A percentile compares a stretch with the other conserved stretches of the same genome.
phyloP scores from a whole-genome alignment of 2,797 vertebrate genomes.

The Dryobates pubescens region DNA sequence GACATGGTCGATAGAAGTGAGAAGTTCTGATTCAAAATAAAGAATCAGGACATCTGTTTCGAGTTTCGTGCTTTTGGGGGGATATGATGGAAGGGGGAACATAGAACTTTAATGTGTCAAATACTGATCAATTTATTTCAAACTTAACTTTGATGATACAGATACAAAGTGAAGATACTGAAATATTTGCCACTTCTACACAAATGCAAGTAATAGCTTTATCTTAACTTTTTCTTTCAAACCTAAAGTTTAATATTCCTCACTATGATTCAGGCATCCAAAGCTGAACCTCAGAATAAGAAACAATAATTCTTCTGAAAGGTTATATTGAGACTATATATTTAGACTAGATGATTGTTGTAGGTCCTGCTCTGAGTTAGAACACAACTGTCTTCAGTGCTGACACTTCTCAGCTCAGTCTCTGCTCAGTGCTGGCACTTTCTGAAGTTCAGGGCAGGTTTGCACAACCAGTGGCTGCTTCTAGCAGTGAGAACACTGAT shows the following conservation, averaged over 20 bases:
- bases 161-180: not conserved
- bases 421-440: too few species aligned
- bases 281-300: not conserved
- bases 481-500: too few species aligned
- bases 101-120: constrained; percentile 33
- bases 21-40: constrained; percentile 70
- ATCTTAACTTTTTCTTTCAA: not conserved
- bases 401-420: too few species aligned
- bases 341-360: not conserved
- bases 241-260: not conserved
- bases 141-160: constrained; percentile 23
- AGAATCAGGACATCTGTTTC: constrained; percentile 68
- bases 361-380: not conserved
- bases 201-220: not conserved
- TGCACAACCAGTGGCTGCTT: too few species aligned
- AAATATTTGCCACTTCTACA: not conserved
- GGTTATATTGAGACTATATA: not conserved
- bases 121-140: constrained; percentile 28
- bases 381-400: too few species aligned
- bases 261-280: not conserved
- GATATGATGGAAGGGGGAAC: not conserved
- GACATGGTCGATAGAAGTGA: constrained; percentile 61
- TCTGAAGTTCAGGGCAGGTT: too few species aligned
- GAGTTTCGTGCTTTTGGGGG: constrained; percentile 12
- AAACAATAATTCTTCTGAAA: not conserved